phyloP scores from a whole-genome alignment of 2,888 invertebrate species.

The Malthinus seriepunctatus region DNA sequence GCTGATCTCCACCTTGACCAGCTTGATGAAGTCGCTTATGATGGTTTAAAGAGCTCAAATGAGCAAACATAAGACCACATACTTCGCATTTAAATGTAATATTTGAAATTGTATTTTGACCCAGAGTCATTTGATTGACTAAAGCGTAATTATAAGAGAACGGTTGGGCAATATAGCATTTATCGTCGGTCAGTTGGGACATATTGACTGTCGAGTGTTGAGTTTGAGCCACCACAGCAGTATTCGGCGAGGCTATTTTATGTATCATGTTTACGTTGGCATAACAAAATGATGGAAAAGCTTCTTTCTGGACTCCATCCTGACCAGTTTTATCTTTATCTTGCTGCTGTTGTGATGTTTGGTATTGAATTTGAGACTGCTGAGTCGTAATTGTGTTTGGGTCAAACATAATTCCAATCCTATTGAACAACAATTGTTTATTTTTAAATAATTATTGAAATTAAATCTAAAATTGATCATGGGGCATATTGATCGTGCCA shows the following conservation, averaged over 20 bases:
- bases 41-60: slow-evolving; percentile 79
- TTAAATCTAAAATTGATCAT: too few relatives aligned
- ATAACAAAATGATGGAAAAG: slow-evolving; percentile 74
- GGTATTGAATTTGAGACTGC: slow-evolving; percentile 51
- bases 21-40: slow-evolving; percentile 81
- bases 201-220: slow-evolving; percentile 64
- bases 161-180: slow-evolving; percentile 76
- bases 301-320: slow-evolving; percentile 49
- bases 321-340: slow-evolving; percentile 44
- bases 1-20: slow-evolving; percentile 57
- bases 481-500: too few relatives aligned
- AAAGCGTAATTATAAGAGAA: slow-evolving; percentile 82
- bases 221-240: slow-evolving; percentile 41
- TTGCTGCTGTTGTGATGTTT: slow-evolving; percentile 47
- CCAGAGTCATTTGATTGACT: slow-evolving; percentile 81
- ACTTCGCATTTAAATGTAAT: slow-evolving; percentile 89
- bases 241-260: slow-evolving; percentile 55
- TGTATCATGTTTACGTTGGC: slow-evolving; percentile 70
- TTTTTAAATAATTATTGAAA: too few relatives aligned
- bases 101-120: slow-evolving; percentile 76
- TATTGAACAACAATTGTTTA: background rate
- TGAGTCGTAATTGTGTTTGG: slow-evolving; percentile 55
- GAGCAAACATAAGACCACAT: slow-evolving; percentile 84
- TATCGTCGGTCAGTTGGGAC: slow-evolving; percentile 70
- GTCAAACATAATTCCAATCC: slow-evolving; percentile 49